Conservation (phyloP, 2,888 invertebrate species). For the Lutraria lutraria region DNA sequence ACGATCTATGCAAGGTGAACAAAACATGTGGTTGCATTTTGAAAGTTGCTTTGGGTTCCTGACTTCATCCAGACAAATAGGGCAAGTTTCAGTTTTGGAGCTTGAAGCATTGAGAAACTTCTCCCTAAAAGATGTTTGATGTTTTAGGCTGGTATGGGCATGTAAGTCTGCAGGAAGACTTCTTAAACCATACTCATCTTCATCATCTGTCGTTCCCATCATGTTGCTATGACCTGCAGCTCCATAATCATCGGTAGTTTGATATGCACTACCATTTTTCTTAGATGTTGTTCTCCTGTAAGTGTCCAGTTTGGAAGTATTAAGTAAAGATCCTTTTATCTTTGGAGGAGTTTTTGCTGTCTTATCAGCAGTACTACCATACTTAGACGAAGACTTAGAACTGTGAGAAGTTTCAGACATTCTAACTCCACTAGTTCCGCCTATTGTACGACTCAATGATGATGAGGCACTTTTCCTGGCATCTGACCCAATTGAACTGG, state of each 20-base stretch:
- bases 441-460: slow-evolving; percentile 8
- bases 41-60: slow-evolving; percentile 68
- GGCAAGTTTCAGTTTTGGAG: slow-evolving; percentile 59
- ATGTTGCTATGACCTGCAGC: neutral
- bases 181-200: slow-evolving; percentile 43
- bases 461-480: neutral
- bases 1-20: slow-evolving; percentile 77
- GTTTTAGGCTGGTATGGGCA: neutral
- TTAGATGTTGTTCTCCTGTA: slow-evolving; percentile 6
- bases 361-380: slow-evolving; percentile 23
- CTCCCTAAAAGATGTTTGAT: slow-evolving; percentile 37
- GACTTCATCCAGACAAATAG: slow-evolving; percentile 73
- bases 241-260: slow-evolving; percentile 25
- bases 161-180: slow-evolving; percentile 55
- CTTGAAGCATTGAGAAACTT: slow-evolving; percentile 46
- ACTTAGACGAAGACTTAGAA: neutral
- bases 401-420: neutral
- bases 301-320: neutral
- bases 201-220: neutral
- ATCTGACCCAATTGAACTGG: slow-evolving; percentile 6
- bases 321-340: slow-evolving; percentile 36
- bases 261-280: neutral
- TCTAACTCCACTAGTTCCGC: slow-evolving; percentile 13
- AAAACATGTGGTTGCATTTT: slow-evolving; percentile 79
- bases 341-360: slow-evolving; percentile 28